Conservation (phyloP, 2,797 vertebrate species). For the Potorous gilbertii region DNA sequence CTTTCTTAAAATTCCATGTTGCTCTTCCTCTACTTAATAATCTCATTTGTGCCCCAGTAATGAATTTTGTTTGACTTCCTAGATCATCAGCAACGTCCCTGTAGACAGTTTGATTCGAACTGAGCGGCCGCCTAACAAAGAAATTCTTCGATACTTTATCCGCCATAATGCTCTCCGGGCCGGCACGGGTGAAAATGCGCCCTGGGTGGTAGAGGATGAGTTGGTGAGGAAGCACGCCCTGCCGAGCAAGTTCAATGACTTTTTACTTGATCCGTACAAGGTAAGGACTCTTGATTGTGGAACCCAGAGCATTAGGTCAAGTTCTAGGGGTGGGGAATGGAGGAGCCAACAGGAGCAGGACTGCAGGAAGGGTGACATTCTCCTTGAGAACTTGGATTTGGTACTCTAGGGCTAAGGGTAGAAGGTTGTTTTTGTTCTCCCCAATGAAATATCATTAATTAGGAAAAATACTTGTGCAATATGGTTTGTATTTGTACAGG, state of each 20-base stretch:
- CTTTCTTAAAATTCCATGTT: background rate
- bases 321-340: background rate
- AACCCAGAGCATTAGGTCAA: background rate
- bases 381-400: background rate
- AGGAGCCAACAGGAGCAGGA: background rate
- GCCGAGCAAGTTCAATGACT: constrained; percentile 98
- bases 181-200: constrained; percentile 95
- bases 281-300: constrained; percentile 82
- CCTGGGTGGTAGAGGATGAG: constrained; percentile 98
- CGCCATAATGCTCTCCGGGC: constrained; percentile 94
- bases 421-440: too few species aligned
- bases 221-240: constrained; percentile 95
- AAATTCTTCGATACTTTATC: constrained; percentile 99
- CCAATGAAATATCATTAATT: background rate
- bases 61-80: constrained; percentile 56
- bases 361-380: background rate
- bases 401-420: background rate
- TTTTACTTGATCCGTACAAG: constrained; percentile 97
- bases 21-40: constrained; percentile 27
- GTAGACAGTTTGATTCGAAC: constrained; percentile 93
- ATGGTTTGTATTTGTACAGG: background rate
- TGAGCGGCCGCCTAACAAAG: constrained; percentile 98
- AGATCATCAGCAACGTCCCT: constrained; percentile 96
- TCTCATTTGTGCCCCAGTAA: background rate
- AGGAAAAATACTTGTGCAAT: background rate